phyloP scores from a whole-genome alignment of 2,797 vertebrate genomes.

The Paguma larvata region DNA sequence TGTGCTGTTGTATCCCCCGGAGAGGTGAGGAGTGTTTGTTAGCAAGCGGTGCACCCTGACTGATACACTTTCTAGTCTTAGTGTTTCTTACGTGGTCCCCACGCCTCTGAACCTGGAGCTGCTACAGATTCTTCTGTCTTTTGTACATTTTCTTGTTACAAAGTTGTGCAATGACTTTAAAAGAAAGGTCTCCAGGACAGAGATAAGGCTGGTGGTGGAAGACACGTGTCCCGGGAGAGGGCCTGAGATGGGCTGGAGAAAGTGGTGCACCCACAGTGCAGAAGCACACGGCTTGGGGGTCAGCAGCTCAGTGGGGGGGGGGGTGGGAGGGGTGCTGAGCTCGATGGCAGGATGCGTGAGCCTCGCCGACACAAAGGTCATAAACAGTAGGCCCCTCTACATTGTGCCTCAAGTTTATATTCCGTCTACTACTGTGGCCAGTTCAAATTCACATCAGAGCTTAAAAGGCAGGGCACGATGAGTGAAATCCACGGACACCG shows the following conservation, averaged over 20 bases:
- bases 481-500: not conserved
- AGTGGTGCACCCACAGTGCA: rapidly evolving
- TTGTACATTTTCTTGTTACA: not conserved
- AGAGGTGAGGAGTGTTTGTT: not conserved
- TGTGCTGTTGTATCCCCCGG: too few species aligned
- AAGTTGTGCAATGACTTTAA: not conserved
- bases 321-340: too few species aligned
- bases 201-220: too few species aligned
- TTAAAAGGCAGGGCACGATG: not conserved
- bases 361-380: not conserved
- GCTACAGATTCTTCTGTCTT: not conserved
- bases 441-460: not conserved
- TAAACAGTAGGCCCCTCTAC: rapidly evolving
- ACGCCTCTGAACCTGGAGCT: too few species aligned
- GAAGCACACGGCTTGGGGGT: rapidly evolving
- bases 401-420: too few species aligned
- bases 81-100: not conserved
- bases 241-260: not conserved
- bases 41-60: not conserved
- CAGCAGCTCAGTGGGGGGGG: rapidly evolving
- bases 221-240: rapidly evolving
- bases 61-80: not conserved
- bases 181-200: not conserved
- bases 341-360: rapidly evolving
- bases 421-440: rapidly evolving